Conservation (phyloP, 2,888 invertebrate genomes). For the Myathropa florea region DNA sequence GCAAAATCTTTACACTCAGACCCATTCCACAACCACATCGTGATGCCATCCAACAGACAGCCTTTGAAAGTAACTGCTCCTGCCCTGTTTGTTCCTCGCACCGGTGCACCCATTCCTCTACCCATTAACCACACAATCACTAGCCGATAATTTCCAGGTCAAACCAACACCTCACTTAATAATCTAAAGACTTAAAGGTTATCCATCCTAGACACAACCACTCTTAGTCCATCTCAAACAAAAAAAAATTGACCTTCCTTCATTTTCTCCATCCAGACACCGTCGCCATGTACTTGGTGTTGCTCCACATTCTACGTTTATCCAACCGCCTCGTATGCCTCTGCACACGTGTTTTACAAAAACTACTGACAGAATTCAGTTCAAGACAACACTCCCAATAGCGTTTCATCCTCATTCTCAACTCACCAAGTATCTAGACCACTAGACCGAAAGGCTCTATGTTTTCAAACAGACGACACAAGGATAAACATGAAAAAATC, state of each 20-base stretch:
- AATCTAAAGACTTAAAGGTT: no score
- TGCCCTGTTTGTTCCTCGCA: no score
- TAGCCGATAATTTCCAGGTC: not conserved
- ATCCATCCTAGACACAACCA: no score
- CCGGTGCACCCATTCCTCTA: no score
- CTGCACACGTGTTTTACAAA: conserved; percentile 1
- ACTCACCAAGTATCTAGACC: conserved; percentile 39
- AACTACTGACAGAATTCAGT: conserved; percentile 46
- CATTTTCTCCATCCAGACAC: not conserved
- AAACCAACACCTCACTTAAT: not conserved
- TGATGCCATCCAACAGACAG: no score
- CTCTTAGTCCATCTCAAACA: not conserved
- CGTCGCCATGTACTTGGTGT: not conserved
- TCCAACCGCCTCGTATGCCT: not conserved
- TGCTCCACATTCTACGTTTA: not conserved
- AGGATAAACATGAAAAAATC: conserved; percentile 47
- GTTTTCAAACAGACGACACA: conserved; percentile 39
- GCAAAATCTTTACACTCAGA: no score
- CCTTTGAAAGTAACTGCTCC: no score
- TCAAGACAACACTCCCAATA: conserved; percentile 52
- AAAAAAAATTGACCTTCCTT: not conserved
- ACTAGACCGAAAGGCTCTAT: conserved; percentile 38
- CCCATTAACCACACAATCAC: no score
- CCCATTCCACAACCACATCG: no score
- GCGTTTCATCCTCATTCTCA: not conserved